phyloP scores from a whole-genome alignment of 2,888 invertebrate species.

The Nasonovia ribisnigri region DNA sequence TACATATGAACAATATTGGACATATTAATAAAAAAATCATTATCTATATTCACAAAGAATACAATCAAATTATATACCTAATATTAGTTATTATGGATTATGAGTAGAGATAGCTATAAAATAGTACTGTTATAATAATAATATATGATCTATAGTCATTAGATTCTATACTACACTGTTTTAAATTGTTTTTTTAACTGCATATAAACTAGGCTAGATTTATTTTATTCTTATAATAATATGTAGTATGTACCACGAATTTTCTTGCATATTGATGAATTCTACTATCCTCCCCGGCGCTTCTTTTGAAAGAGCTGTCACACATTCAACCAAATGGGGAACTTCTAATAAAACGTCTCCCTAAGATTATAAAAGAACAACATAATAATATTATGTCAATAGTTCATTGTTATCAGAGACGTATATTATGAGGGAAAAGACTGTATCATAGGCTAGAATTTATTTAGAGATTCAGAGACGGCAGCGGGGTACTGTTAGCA shows the following conservation, averaged over 20 bases:
- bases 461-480: neutral
- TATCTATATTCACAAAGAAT: neutral
- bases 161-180: neutral
- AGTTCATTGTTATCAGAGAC: neutral
- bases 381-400: neutral
- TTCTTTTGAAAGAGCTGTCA: slow-evolving; percentile 41
- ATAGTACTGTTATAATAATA: neutral
- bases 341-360: slow-evolving; percentile 58
- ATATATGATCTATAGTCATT: neutral
- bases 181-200: neutral
- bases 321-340: slow-evolving; percentile 53
- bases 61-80: neutral
- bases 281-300: neutral
- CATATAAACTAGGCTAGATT: neutral
- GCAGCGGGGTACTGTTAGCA: neutral
- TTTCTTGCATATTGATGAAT: slow-evolving; percentile 49
- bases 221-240: neutral
- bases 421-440: neutral
- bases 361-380: neutral
- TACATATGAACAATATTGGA: too few relatives aligned
- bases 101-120: neutral
- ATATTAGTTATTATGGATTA: neutral
- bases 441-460: neutral
- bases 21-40: neutral
- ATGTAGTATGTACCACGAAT: slow-evolving; percentile 25